Base-by-base conservation (phyloP, 2,888 invertebrate species). In the Drosophila nr. perissopoda region DNA sequence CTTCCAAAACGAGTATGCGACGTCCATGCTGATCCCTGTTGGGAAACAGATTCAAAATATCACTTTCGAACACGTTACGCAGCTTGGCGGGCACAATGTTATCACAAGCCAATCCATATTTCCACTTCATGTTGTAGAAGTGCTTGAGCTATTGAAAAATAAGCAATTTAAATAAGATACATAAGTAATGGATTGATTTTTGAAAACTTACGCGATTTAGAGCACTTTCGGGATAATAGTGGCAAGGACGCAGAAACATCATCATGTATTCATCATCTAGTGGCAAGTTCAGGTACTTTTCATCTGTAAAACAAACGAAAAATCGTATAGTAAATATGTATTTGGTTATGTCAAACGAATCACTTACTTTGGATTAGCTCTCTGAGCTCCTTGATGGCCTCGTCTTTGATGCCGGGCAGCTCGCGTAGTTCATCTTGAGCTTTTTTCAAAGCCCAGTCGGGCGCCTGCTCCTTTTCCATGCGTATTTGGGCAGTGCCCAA, bases 161-260 rank as follows among this genome's bases (percentile, higher is more conserved):
- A 48, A 13, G 6, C 1, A 4, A 13, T 2, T 29, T 18, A 4
- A 13, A 42, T 48, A 29, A 38, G 25, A 8, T 29, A 16, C 16
- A 11, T 16, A 11, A 2, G 18, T 40, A 25, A 27, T 11, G 1
- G 5, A 11, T 21, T 18, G 16, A 34, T 27, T 29, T 10, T 2
- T 10, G 3, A 21, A n/a, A 52, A 89, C 94, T 93, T 94, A 97
- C 96, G 93, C 96, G 94, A 92, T 95, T 95, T 76, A 96, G 95
- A 4, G 98, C 96, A 82, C 97, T 96, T 59, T 97, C 96, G 0
- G 97, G 95, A 91, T 98, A 97, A 93, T 96, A 98, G 93, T 98
- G 97, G 90, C 96, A 96, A 0, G 98, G 98, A 69, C 98, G 94
- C 53, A 98, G 93, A 91, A 97, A 98, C 92, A 96, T 96, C 69